Percentiles rank a stretch among this genome's conserved stretches.
phyloP scores from a whole-genome alignment of 92 coral and sea anemone species.

The Parazoanthus darwini region DNA sequence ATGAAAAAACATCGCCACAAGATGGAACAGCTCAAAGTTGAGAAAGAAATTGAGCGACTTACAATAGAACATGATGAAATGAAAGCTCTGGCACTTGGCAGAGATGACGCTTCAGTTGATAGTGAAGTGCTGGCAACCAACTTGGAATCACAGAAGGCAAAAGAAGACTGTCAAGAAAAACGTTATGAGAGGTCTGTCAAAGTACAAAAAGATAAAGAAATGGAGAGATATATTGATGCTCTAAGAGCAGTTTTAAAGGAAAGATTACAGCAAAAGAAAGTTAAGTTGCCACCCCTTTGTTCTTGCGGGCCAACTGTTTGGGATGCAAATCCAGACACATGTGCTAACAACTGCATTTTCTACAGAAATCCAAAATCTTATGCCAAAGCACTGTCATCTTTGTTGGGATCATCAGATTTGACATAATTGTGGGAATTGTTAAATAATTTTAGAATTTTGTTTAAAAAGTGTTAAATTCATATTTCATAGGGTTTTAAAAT shows the following conservation, averaged over 20 bases:
- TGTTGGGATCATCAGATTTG: constrained; percentile 65
- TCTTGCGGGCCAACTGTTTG: constrained; percentile 96
- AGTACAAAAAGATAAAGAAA: constrained; percentile 70
- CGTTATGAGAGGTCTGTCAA: constrained; percentile 48
- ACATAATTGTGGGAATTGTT: constrained; percentile 2
- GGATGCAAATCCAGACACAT: constrained; percentile 92
- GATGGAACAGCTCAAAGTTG: constrained; percentile 89
- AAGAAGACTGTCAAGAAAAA: constrained; percentile 42
- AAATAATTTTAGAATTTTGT: neutral
- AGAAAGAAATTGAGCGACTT: constrained; percentile 86
- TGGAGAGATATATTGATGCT: constrained; percentile 87
- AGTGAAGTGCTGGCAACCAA: constrained; percentile 27
- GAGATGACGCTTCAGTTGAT: neutral
- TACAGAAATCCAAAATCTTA: constrained; percentile 91
- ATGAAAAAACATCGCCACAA: constrained; percentile 95
- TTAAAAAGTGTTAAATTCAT: too few species aligned
- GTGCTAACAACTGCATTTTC: constrained; percentile 97
- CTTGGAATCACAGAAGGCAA: constrained; percentile 38
- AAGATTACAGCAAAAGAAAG: constrained; percentile 63
- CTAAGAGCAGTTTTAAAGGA: constrained; percentile 81
- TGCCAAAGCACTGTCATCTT: constrained; percentile 91
- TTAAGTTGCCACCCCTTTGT: constrained; percentile 78
- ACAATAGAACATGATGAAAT: constrained; percentile 68
- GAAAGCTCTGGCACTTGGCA: constrained; percentile 3
- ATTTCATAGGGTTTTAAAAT: neutral